Evolutionary conservation across 2,113 vertebrate species (phyloP).

Genomic region (Lycocorax pyrrhopterus): DNA sequence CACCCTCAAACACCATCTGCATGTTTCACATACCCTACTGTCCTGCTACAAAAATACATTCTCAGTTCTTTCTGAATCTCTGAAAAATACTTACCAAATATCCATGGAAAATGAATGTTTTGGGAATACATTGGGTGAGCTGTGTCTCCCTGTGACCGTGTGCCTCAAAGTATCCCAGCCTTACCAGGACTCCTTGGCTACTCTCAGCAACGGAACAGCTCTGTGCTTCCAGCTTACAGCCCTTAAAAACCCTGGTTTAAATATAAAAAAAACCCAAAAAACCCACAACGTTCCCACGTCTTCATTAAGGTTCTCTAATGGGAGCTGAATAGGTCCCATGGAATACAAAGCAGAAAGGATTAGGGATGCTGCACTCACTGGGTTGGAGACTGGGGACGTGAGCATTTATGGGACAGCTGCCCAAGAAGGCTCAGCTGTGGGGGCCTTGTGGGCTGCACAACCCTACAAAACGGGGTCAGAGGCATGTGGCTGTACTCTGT

Average conservation of each 20-base stretch:
- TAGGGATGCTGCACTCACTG: neutral
- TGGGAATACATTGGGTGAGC: neutral
- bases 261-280: neutral
- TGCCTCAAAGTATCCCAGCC: neutral
- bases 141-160: neutral
- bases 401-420: neutral
- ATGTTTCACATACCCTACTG: neutral
- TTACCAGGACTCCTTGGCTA: neutral
- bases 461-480: neutral
- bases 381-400: fast-evolving
- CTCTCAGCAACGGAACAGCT: neutral
- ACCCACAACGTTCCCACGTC: neutral
- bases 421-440: neutral
- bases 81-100: neutral
- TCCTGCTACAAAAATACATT: neutral
- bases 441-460: neutral
- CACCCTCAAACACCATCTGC: neutral
- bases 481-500: neutral
- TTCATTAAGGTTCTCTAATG: neutral
- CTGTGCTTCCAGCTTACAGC: neutral
- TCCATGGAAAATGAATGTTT: neutral
- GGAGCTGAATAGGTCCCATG: neutral
- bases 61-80: neutral
- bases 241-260: neutral
- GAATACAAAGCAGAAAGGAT: neutral